Evolutionary conservation across 2,888 invertebrate genomes (phyloP).

Genomic region (Cistogaster globosa): DNA sequence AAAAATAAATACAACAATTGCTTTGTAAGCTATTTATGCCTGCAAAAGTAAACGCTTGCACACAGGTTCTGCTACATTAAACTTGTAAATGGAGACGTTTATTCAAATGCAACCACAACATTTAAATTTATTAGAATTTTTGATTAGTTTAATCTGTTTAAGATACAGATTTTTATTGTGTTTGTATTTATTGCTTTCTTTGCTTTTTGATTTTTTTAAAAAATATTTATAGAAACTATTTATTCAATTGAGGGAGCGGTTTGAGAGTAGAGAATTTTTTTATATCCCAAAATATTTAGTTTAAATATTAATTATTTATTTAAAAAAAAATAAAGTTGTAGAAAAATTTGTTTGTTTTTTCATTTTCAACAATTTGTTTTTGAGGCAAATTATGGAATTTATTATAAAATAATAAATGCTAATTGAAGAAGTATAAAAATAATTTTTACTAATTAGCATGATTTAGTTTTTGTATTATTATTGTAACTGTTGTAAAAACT

Average conservation of each 20-base stretch:
- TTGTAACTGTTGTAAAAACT: too few relatives aligned
- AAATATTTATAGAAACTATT: not conserved
- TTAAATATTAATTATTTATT: too few relatives aligned
- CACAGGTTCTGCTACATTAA: not conserved
- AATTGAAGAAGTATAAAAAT: too few relatives aligned
- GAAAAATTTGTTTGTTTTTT: too few relatives aligned
- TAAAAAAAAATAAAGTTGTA: too few relatives aligned
- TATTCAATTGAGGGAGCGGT: not conserved
- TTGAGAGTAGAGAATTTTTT: not conserved
- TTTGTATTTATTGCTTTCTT: not conserved
- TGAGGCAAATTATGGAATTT: too few relatives aligned
- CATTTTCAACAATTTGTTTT: too few relatives aligned
- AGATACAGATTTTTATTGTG: conserved; percentile 20
- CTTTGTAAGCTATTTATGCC: conserved; percentile 43
- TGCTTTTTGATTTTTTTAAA: not conserved
- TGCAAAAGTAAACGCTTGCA: conserved; percentile 21
- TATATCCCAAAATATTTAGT: not conserved
- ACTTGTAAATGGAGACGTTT: not conserved
- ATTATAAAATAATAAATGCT: too few relatives aligned
- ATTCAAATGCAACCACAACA: conserved; percentile 17
- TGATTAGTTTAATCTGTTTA: conserved; percentile 2
- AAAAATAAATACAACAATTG: conserved; percentile 22
- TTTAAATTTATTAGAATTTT: conserved; percentile 27
- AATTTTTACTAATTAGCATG: too few relatives aligned
- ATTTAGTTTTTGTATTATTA: too few relatives aligned